These are phyloP conservation scores for Ophion slaviceki DNA, from an alignment of 2,888 invertebrate genomes.

Conservation along the genomic window DNA sequence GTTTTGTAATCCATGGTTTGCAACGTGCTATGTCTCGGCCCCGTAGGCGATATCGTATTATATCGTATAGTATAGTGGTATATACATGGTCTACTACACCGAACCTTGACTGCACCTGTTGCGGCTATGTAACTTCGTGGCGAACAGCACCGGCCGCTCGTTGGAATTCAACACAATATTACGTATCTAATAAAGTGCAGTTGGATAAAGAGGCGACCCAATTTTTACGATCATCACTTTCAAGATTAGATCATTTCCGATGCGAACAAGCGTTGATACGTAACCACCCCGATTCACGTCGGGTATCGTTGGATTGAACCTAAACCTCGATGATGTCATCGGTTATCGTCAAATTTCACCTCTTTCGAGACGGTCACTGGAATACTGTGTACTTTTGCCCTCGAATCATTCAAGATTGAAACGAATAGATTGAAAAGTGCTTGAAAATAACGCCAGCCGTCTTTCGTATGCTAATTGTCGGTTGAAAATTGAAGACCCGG, in stretches of 20 bases:
- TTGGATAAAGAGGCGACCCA: not conserved
- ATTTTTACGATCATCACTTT: conserved; percentile 9
- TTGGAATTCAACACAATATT: conserved; percentile 39
- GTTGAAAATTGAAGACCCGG: not conserved
- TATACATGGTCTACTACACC: conserved; percentile 17
- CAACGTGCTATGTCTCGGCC: conserved; percentile 21
- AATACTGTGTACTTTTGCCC: no score
- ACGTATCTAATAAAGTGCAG: conserved; percentile 11
- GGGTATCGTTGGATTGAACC: not conserved
- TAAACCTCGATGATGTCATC: no score
- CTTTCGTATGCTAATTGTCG: conserved; percentile 14
- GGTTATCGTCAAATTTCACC: no score
- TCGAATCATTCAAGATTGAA: no score
- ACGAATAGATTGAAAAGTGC: no score
- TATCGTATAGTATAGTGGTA: conserved; percentile 16
- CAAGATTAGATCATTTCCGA: not conserved
- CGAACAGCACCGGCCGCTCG: conserved; percentile 20
- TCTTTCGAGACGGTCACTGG: no score
- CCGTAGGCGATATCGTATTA: conserved; percentile 60
- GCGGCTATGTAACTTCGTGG: conserved; percentile 50
- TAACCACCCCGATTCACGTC: not conserved
- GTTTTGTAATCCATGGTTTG: conserved; percentile 53
- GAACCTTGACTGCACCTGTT: conserved; percentile 55
- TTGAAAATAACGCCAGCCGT: no score
- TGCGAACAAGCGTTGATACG: not conserved